A percentile compares a stretch with the other conserved stretches of the same genome.
These are phyloP conservation scores for Miichthys miiuy DNA, from an alignment of 2,797 vertebrate genomes.

Conservation along the genomic window DNA sequence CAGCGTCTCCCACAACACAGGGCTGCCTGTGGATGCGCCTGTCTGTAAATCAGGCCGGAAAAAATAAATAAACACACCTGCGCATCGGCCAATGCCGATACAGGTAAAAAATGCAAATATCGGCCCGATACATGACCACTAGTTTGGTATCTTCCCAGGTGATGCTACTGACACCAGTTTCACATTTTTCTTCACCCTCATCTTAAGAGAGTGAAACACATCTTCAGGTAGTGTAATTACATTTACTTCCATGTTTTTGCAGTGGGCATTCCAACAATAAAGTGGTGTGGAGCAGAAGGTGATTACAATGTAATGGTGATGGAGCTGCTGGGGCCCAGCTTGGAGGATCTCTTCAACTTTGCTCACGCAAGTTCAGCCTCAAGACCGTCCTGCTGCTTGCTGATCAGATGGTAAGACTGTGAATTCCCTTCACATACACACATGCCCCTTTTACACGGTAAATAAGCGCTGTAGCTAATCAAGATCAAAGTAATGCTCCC, in stretches of 20 bases:
- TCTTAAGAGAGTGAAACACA: background rate
- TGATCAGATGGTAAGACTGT: conserved; percentile 92
- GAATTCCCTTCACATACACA: background rate
- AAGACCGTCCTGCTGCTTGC: conserved; percentile 95
- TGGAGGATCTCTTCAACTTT: conserved; percentile 97
- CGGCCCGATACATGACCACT: no score
- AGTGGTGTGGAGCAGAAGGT: conserved; percentile 88
- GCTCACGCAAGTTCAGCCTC: conserved; percentile 96
- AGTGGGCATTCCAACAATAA: conserved; percentile 87
- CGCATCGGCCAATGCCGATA: no score
- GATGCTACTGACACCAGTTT: background rate
- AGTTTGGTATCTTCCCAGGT: background rate
- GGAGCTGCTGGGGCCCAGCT: conserved; percentile 85
- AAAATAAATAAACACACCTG: no score
- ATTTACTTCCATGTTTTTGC: conserved; percentile 21
- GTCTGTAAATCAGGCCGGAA: no score
- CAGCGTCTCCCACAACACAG: no score
- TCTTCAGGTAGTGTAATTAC: background rate
- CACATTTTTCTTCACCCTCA: background rate
- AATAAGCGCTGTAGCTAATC: no score
- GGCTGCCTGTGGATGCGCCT: no score
- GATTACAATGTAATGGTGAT: conserved; percentile 89
- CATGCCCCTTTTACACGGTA: no score
- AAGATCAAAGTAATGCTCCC: no score
- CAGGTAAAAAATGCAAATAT: no score